phyloP scores from a whole-genome alignment of 2,888 invertebrate species.

The Salpingus planirostris region DNA sequence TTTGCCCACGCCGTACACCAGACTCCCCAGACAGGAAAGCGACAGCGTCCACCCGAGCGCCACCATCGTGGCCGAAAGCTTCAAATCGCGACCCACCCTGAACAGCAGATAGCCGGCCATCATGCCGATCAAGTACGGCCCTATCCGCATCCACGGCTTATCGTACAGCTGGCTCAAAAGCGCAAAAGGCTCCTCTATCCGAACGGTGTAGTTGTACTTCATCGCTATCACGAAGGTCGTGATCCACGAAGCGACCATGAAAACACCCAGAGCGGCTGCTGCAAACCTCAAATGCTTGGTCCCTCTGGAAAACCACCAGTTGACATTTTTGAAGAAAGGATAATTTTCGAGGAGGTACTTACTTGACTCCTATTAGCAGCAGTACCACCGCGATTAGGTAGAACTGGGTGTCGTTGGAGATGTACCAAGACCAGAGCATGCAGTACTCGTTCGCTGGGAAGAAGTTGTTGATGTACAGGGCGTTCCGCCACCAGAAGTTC shows the following conservation, averaged over 20 bases:
- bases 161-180: constrained; percentile 76
- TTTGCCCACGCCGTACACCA: constrained; percentile 62
- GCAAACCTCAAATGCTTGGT: constrained; percentile 56
- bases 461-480: constrained; percentile 74
- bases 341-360: background rate
- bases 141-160: constrained; percentile 76
- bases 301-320: constrained; percentile 30
- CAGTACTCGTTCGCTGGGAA: constrained; percentile 69
- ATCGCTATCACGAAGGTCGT: constrained; percentile 67
- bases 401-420: constrained; percentile 74
- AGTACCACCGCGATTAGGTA: constrained; percentile 60
- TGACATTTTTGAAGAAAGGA: background rate
- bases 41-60: constrained; percentile 52
- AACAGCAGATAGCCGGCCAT: constrained; percentile 64
- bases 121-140: constrained; percentile 74
- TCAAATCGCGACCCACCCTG: constrained; percentile 56
- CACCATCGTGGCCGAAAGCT: constrained; percentile 49
- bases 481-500: constrained; percentile 75
- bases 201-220: constrained; percentile 62
- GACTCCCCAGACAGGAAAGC: constrained; percentile 49
- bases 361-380: constrained; percentile 50
- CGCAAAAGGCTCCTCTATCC: constrained; percentile 73
- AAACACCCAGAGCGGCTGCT: constrained; percentile 47
- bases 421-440: constrained; percentile 78
- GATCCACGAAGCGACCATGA: constrained; percentile 66